Base-by-base conservation (phyloP, 2,113 vertebrate species). In the Gnathonemus echidnorhynchus region DNA sequence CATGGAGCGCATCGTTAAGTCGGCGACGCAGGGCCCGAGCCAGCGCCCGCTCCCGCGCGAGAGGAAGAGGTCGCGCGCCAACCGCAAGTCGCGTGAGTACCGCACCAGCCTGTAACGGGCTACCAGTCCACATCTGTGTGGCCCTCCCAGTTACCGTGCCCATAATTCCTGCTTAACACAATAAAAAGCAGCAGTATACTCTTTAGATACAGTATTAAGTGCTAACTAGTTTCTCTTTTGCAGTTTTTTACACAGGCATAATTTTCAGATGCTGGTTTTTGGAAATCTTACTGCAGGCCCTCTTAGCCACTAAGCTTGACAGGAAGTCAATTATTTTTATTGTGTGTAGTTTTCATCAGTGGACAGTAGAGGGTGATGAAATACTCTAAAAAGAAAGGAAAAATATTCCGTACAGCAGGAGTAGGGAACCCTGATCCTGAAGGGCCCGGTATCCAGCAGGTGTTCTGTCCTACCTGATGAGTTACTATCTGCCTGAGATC, bases 1-100 rank as follows among this genome's bases (percentile, higher is more conserved):
- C 94, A 99, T 99, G 98, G 98, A 99, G 94, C 97, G 97, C 90
- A 99, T 99, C 0, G 98, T 99, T 1, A 97, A 98, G 93, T 99
- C 98, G 0, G 98, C 98, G 93, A 99, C 98, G 90, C 98, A 99
- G 96, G 97, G 97, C 93, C 98, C 98, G 94, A 96, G 97, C 92
- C 97, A 97, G 93, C 95, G 97, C 92, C 94, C 95, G 0, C 97
- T 97, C 90, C 98, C 98, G 4, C 96, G 98, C 39, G 98, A 99
- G 94, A 97, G 98, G 93, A 97, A 97, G 90, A 95, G 98, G 27
- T 99, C 98, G 88, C 95, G 98, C 88, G 98, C 96, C 92, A 99
- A 99, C 93, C 96, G 98, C 77, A 99, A 99, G 90, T 99, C 98
- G 89, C 31, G 98, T 99, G 93, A 97, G 98, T 96, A 4, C 53